Conservation (phyloP, 2,113 vertebrate genomes). For the Baryphthengus martii region DNA sequence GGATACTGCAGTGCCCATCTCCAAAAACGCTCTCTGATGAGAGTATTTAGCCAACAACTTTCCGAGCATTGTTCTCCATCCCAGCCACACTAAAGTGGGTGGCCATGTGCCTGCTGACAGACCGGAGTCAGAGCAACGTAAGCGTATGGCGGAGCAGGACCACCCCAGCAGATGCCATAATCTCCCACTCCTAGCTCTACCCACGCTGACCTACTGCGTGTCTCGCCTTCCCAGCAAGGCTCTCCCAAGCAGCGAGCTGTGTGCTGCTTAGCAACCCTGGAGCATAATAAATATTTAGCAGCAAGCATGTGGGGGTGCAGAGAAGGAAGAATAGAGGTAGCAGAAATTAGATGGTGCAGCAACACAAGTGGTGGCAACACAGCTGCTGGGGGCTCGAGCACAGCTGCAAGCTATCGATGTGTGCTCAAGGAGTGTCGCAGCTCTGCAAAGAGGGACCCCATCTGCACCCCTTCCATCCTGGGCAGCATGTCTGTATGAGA, state of each 20-base stretch:
- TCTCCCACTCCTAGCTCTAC: neutral
- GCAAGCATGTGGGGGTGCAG: neutral
- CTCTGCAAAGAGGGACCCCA: neutral
- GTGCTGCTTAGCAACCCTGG: neutral
- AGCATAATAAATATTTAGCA: neutral
- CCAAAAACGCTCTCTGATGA: accelerated
- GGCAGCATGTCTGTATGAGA: neutral
- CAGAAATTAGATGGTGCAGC: neutral
- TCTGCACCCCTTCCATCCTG: accelerated
- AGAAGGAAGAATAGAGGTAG: neutral
- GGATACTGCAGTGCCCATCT: neutral
- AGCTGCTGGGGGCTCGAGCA: neutral
- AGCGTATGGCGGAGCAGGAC: neutral
- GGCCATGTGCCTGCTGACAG: neutral
- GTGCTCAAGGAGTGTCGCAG: accelerated
- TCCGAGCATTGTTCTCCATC: neutral
- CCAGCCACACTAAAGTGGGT: neutral
- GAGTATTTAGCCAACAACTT: neutral
- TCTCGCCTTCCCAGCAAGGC: accelerated
- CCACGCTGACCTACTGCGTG: neutral
- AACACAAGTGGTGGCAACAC: neutral
- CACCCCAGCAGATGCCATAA: neutral
- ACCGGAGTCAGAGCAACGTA: accelerated
- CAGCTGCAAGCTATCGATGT: neutral
- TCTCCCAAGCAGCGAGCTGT: neutral